Evolutionary conservation across 1,140 invertebrate genomes (phyloP).

Genomic region (Procambarus clarkii): DNA sequence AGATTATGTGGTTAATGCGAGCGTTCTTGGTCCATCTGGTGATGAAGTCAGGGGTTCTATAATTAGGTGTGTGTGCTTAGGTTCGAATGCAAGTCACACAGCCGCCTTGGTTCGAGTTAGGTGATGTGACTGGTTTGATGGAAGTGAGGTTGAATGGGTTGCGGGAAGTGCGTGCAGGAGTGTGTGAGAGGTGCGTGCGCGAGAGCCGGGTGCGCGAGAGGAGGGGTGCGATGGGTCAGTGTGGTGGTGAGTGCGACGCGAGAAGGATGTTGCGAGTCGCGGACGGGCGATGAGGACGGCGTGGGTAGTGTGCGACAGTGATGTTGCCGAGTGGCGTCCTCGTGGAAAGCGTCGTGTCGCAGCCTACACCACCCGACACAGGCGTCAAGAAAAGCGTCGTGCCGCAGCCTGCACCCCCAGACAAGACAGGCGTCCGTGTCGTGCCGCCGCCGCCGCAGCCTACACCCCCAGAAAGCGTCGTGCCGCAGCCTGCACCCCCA

Average conservation of each 20-base stretch:
- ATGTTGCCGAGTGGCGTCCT: neutral
- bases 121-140: neutral
- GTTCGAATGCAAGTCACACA: neutral
- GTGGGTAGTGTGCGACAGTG: constrained; percentile 32
- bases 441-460: constrained; percentile 1
- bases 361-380: no score
- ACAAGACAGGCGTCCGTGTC: constrained; percentile 18
- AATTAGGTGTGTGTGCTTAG: no score
- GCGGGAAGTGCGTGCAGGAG: constrained; percentile 12
- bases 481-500: neutral
- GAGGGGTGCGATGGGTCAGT: constrained; percentile 23
- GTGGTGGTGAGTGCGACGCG: constrained; percentile 40
- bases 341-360: constrained; percentile 10
- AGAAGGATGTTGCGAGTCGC: constrained; percentile 39
- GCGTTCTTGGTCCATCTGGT: no score
- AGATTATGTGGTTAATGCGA: no score
- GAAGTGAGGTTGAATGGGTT: constrained; percentile 14
- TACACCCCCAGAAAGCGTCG: neutral
- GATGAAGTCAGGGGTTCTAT: no score
- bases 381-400: constrained; percentile 11
- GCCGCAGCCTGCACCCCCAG: neutral
- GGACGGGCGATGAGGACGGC: constrained; percentile 40
- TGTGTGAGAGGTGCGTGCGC: neutral
- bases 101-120: neutral
- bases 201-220: neutral